Percentiles rank a stretch among this genome's conserved stretches.
These are phyloP conservation scores for Drepana arcuata DNA, from an alignment of 1,140 invertebrate species.

Conservation along the genomic window DNA sequence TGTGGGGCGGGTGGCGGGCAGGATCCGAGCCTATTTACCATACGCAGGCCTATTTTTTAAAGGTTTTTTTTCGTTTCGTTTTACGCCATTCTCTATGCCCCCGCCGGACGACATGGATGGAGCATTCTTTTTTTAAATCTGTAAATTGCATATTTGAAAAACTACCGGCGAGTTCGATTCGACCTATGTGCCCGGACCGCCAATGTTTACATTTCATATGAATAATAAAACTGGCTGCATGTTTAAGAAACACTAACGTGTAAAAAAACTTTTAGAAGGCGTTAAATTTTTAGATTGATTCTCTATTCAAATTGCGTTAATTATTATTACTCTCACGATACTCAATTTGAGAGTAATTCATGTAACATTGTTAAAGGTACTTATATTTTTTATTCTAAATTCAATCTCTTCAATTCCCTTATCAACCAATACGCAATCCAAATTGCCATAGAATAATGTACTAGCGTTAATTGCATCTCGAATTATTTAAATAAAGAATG, in stretches of 20 bases:
- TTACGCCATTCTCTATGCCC: conserved; percentile 53
- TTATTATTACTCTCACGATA: too few species aligned
- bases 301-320: too few species aligned
- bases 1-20: conserved; percentile 7
- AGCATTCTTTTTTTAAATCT: conserved; percentile 59
- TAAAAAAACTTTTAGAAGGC: too few species aligned
- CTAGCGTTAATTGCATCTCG: conserved; percentile 24
- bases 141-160: conserved; percentile 70
- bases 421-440: too few species aligned
- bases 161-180: conserved; percentile 55
- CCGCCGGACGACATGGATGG: conserved; percentile 28
- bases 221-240: too few species aligned
- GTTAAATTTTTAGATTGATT: too few species aligned
- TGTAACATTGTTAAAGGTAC: too few species aligned
- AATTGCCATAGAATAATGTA: too few species aligned
- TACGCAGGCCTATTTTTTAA: conserved; percentile 53
- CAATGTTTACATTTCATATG: conserved; percentile 5
- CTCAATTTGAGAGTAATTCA: too few species aligned
- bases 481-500: conserved; percentile 21
- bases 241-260: too few species aligned
- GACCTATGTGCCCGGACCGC: conserved; percentile 22
- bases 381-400: too few species aligned
- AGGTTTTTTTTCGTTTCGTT: conserved; percentile 44
- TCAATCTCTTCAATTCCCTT: too few species aligned
- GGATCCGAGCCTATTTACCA: conserved; percentile 44